A percentile compares a stretch with the other conserved stretches of the same genome.
These are phyloP conservation scores for Bombyx mori DNA, from an alignment of 1,140 invertebrate species.

Conservation along the genomic window ASM3026992v2 NC_085116.1:8620001-8620500, in stretches of 20 bases:
- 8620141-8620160: conserved; percentile 85
- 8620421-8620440: conserved; percentile 11
- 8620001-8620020: conserved; percentile 55
- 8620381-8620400: conserved; percentile 75
- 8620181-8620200: conserved; percentile 82
- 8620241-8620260: conserved; percentile 81
- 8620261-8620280: conserved; percentile 80
- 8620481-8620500: too few species aligned
- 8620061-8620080: neutral
- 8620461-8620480: too few species aligned
- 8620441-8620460: conserved; percentile 1
- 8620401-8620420: conserved; percentile 64
- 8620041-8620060: neutral
- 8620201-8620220: conserved; percentile 81
- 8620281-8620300: conserved; percentile 86
- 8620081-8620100: conserved; percentile 14
- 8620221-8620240: conserved; percentile 87
- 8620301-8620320: conserved; percentile 83
- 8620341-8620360: conserved; percentile 80
- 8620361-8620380: conserved; percentile 69
- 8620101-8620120: conserved; percentile 31
- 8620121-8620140: conserved; percentile 81
- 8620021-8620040: conserved; percentile 3
- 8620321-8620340: conserved; percentile 81
- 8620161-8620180: conserved; percentile 79